phyloP scores from a whole-genome alignment of 2,113 vertebrate species.

The Dolichallabes microphthalmus region DNA sequence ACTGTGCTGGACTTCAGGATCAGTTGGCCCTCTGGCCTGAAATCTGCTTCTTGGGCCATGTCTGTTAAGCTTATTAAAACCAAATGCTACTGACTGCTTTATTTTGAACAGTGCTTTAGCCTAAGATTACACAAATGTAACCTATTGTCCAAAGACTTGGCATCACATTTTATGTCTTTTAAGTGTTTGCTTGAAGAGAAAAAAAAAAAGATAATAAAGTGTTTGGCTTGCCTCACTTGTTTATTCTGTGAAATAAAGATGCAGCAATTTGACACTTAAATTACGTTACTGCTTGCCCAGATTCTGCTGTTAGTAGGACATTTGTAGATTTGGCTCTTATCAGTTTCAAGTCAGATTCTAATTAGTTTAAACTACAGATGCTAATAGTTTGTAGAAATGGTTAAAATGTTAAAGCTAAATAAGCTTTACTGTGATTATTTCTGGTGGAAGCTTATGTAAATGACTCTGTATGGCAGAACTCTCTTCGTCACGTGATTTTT shows the following conservation, averaged over 20 bases:
- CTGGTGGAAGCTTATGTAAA: too few species aligned
- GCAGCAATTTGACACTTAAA: neutral
- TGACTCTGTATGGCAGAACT: too few species aligned
- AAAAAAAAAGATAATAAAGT: constrained; percentile 66
- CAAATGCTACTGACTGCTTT: neutral
- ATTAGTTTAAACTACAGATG: too few species aligned
- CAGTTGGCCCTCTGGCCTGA: neutral
- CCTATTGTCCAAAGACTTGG: constrained; percentile 37
- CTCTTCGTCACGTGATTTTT: too few species aligned
- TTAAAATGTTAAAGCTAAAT: too few species aligned
- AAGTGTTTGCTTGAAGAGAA: constrained; percentile 61
- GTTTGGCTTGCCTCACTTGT: constrained; percentile 61
- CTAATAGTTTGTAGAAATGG: too few species aligned
- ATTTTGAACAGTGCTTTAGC: neutral
- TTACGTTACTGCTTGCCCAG: neutral
- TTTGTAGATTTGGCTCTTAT: neutral
- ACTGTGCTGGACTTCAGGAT: constrained; percentile 6
- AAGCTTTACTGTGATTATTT: too few species aligned
- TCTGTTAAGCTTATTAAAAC: constrained; percentile 22
- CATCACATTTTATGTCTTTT: constrained; percentile 64
- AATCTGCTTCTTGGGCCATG: constrained; percentile 22
- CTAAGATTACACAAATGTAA: constrained; percentile 21
- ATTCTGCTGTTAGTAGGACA: neutral
- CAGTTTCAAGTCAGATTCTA: neutral
- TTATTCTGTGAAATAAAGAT: neutral